Conservation (phyloP, 2,797 vertebrate species). For the Zenarchopterus dispar region DNA sequence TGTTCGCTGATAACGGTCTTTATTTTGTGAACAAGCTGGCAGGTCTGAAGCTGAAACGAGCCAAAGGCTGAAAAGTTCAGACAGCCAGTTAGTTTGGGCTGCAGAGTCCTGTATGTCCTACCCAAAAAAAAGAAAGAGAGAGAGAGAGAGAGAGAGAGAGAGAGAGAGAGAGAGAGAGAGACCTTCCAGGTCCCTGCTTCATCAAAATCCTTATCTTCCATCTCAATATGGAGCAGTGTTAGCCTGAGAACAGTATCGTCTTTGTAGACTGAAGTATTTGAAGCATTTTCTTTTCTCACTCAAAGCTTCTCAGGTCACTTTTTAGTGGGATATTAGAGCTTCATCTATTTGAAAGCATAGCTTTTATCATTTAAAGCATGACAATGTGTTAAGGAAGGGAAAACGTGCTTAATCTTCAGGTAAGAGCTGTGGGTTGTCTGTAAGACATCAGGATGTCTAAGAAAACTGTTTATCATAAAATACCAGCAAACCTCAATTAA, state of each 20-base stretch:
- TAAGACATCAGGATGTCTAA: no score
- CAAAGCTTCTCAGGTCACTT: constrained; percentile 30
- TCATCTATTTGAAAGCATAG: not conserved
- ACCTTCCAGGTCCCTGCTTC: constrained; percentile 14
- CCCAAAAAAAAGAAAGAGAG: no score
- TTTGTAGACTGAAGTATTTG: constrained; percentile 55
- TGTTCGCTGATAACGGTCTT: constrained; percentile 50
- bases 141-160: no score
- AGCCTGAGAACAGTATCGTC: constrained; percentile 54
- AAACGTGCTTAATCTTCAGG: no score
- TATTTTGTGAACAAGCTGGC: constrained; percentile 36
- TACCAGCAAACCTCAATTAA: no score
- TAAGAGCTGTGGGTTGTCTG: no score
- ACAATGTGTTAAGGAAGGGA: no score
- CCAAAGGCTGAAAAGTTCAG: constrained; percentile 54
- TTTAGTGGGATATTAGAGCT: constrained; percentile 14
- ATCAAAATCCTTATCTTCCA: constrained; percentile 46
- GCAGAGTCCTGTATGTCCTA: constrained; percentile 36
- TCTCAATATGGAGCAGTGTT: constrained; percentile 39
- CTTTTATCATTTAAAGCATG: no score
- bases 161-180: no score
- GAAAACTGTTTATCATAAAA: no score
- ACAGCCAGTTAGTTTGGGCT: constrained; percentile 26
- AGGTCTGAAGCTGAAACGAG: constrained; percentile 26
- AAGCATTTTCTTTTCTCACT: constrained; percentile 34